These are phyloP conservation scores for Lepus europaeus DNA, from an alignment of 2,113 vertebrate species.

Conservation along the genomic window DNA sequence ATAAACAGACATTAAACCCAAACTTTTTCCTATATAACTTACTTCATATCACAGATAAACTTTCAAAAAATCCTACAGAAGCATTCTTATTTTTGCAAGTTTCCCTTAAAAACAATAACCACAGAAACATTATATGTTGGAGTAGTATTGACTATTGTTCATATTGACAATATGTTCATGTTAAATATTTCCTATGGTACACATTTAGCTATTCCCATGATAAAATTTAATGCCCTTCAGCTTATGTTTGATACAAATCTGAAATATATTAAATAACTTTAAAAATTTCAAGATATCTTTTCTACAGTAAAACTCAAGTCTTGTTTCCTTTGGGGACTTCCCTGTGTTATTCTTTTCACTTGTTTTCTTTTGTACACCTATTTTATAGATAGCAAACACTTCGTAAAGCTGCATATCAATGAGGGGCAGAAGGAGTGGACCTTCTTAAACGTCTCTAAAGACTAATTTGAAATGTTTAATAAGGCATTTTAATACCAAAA, in stretches of 20 bases:
- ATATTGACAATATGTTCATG: not conserved
- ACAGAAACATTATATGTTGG: not conserved
- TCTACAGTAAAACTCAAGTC: constrained; percentile 64
- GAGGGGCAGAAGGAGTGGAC: constrained; percentile 61
- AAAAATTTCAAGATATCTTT: constrained; percentile 46
- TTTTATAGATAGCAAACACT: constrained; percentile 40
- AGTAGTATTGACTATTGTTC: constrained; percentile 36
- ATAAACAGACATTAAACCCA: constrained; percentile 30
- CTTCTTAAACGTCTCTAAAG: constrained; percentile 68
- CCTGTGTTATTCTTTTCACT: not conserved
- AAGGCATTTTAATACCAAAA: constrained; percentile 79
- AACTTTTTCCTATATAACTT: not conserved
- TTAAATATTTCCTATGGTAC: constrained; percentile 56
- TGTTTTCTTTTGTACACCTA: not conserved
- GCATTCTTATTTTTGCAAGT: constrained; percentile 28
- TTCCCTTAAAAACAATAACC: not conserved
- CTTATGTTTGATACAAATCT: constrained; percentile 67
- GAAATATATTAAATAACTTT: constrained; percentile 1
- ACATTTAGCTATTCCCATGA: constrained; percentile 44
- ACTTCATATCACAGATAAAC: not conserved
- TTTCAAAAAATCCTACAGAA: constrained; percentile 30
- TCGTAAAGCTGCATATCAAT: constrained; percentile 63
- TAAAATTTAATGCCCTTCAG: constrained; percentile 61
- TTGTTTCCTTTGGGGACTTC: constrained; percentile 33
- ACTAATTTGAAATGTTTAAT: constrained; percentile 84